Base-by-base conservation (phyloP, 2,113 vertebrate species). In the Sylvia atricapilla region DNA sequence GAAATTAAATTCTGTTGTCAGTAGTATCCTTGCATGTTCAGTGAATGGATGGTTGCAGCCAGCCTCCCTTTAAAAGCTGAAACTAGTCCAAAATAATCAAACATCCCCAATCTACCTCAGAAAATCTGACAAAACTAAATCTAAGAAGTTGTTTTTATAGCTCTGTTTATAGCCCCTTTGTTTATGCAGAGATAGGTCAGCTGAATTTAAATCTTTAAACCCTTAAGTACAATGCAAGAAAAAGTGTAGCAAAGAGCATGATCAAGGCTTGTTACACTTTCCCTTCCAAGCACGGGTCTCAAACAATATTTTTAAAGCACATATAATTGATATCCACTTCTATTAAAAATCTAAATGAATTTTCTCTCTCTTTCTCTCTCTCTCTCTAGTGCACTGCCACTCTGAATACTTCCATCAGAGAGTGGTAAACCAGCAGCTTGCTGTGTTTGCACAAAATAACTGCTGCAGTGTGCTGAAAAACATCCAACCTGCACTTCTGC, bases 371-470 rank as follows among this genome's bases (percentile, higher is more conserved):
- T 50, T 13, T 22, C 17, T 95, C 94, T 90, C 87, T 87, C 83
- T 87, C 76, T 95, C 93, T 92, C 88, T 85, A 31, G 56, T 72
- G 93, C 86, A 69, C 75, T 3, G 4, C 91, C 87, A 92, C 86
- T 91, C 62, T 70, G 88, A 96, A 76, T 59, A 56, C 58, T 92
- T 96, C 90, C 94, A 93, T 96, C 66, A 62, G 90, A 96, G 95
- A 96, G 82, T 31, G 74, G 93, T 95, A 95, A 97, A 95, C 81
- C 84, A 84, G 88, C 70, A 94, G 93, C 86, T 95, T 97, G 95
- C 96, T 94, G 96, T 93, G 95, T 94, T 92, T 96, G 95, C 96
- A 96, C 92, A 97, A 97, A 97, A 95, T 96, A 96, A 96, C 90
- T 95, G 94, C 95, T 93, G 86, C 87, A 84, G 85, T 84, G 76